Conservation (phyloP, 2,888 invertebrate genomes). For the Dryocosmus kuriphilus region DNA sequence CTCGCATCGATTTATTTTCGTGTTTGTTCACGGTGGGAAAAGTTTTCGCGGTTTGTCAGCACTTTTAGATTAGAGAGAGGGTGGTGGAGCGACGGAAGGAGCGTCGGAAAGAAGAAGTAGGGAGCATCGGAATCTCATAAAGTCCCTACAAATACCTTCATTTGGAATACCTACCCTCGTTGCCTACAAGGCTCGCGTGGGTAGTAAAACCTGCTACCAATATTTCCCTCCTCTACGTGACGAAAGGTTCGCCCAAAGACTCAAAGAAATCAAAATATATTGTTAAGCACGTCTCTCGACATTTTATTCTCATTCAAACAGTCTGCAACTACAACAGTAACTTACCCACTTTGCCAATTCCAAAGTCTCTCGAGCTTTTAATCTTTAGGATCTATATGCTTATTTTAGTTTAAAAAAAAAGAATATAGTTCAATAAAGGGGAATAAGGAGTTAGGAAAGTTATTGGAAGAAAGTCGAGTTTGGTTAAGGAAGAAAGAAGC, state of each 20-base stretch:
- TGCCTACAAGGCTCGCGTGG: slow-evolving; percentile 12
- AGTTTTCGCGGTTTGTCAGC: slow-evolving; percentile 78
- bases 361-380: neutral
- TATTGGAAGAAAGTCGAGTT: too few species aligned
- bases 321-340: neutral
- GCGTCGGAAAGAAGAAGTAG: slow-evolving; percentile 46
- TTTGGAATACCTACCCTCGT: slow-evolving; percentile 65
- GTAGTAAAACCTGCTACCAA: slow-evolving; percentile 57
- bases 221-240: slow-evolving; percentile 56
- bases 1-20: slow-evolving; percentile 75
- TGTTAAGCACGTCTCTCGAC: neutral
- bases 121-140: slow-evolving; percentile 75
- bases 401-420: too few species aligned
- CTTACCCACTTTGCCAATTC: neutral
- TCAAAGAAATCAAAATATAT: slow-evolving; percentile 40
- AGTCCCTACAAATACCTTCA: slow-evolving; percentile 73
- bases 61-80: slow-evolving; percentile 74
- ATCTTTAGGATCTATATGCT: neutral
- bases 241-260: slow-evolving; percentile 32
- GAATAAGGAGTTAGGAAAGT: too few species aligned
- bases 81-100: slow-evolving; percentile 44
- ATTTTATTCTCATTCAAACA: slow-evolving; percentile 13
- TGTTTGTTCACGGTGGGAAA: slow-evolving; percentile 75
- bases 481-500: too few species aligned
- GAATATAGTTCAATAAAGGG: too few species aligned